Conservation (phyloP, 2,888 invertebrate species). For the Heliconius ismenius region DNA sequence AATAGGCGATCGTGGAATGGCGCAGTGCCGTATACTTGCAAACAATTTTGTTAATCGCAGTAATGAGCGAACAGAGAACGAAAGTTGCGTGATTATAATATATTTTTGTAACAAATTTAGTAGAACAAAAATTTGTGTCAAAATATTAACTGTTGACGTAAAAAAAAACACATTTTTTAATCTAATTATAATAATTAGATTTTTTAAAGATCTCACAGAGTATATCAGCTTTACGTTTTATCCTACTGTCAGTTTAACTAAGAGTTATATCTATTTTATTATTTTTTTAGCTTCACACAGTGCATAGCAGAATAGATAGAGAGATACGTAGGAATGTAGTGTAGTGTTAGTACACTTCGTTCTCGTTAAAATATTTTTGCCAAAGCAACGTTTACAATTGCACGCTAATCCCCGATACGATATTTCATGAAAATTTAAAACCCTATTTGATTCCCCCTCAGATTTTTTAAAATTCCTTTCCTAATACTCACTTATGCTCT, state of each 20-base stretch:
- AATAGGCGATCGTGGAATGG: conserved; percentile 39
- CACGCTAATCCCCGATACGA: neutral
- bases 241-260: neutral
- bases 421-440: no score
- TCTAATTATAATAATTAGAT: no score
- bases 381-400: neutral
- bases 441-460: no score
- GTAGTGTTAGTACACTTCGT: no score
- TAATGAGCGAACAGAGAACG: conserved; percentile 24
- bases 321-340: no score
- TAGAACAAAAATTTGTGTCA: neutral
- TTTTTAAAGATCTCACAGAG: no score
- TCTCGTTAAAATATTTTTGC: no score
- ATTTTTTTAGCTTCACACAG: neutral
- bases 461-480: no score
- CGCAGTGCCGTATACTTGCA: conserved; percentile 43
- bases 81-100: conserved; percentile 16
- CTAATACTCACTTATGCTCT: neutral
- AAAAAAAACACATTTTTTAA: no score
- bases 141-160: neutral
- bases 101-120: conserved; percentile 4
- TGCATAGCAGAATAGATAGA: no score
- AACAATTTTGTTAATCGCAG: conserved; percentile 43
- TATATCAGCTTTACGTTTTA: neutral
- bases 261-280: neutral